Evolutionary conservation across 2,113 vertebrate genomes (phyloP).

Genomic region (Leiothrix lutea): DNA sequence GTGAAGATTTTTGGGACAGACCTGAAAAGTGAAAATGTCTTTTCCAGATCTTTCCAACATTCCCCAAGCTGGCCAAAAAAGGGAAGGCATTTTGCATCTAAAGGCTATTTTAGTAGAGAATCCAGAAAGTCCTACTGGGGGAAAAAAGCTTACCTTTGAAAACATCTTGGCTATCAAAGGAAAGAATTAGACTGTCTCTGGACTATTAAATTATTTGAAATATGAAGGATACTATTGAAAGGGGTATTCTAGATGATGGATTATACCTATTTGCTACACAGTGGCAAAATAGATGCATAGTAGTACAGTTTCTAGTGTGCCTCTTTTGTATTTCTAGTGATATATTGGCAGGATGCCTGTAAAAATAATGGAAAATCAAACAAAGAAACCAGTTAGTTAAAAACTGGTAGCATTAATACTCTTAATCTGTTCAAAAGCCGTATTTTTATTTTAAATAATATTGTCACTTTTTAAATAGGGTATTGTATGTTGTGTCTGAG

Average conservation of each 20-base stretch:
- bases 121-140: conserved; percentile 18
- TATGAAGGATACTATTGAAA: conserved; percentile 52
- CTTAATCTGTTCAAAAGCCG: neutral
- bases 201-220: conserved; percentile 42
- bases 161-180: conserved; percentile 54
- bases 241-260: conserved; percentile 61
- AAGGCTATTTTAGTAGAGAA: conserved; percentile 33
- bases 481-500: neutral
- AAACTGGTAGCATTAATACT: conserved; percentile 23
- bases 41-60: conserved; percentile 57
- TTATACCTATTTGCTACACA: conserved; percentile 61
- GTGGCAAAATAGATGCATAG: conserved; percentile 30
- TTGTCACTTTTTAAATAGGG: neutral
- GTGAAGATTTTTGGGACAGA: conserved; percentile 41
- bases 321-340: conserved; percentile 42
- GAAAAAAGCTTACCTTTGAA: conserved; percentile 24
- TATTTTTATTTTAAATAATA: conserved; percentile 47
- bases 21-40: conserved; percentile 55
- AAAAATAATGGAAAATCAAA: conserved; percentile 51
- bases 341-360: conserved; percentile 44
- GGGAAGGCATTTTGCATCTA: conserved; percentile 45
- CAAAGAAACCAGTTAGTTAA: conserved; percentile 14
- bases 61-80: conserved; percentile 32
- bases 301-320: neutral
- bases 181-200: conserved; percentile 51